Base-by-base conservation (phyloP, 2,113 vertebrate genomes). In the Myotis brandtii region DNA sequence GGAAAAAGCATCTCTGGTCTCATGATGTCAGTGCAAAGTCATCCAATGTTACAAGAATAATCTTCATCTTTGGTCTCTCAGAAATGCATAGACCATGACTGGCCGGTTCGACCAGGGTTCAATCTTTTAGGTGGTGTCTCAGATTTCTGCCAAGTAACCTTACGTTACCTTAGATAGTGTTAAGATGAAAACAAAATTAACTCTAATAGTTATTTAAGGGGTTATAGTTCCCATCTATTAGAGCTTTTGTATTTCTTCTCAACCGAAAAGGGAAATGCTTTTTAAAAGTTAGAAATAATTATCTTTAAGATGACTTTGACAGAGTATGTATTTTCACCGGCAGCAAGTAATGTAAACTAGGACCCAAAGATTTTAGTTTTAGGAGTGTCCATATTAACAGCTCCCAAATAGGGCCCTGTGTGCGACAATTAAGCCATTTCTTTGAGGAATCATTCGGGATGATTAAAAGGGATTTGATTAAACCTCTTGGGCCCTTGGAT, bases 1-100 rank as follows among this genome's bases (percentile, higher is more conserved):
- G 96, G 97, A 96, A 97, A 96, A 97, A 96, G 50, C 67, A 86
- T 85, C 79, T 93, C 69, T 37, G 43, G 43, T 67, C 69, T 88
- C 86, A 56, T 54, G 77, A 92, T 86, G 91, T 85, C 94, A 91
- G 48, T n/a, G 34, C 86, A 59, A 96, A 96, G 85, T 62, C 79
- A 79, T 70, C 91, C 69, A 32, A 0, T 83, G 50, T 64, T 64
- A 84, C n/a, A 76, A 34, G 77, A 50, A 89, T 50, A 75, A 52
- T 62, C 69, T 95, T 93, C 75, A 64, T 48, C 70, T 73, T 59
- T 9, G 11, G 12, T 43, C n/a, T 69, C 40, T 52, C 46, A 59
- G 85, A 96, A 90, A 80, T 43, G 34, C 46, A 12, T 0, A 21
- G 52, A 59, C 4, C 27, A 1, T 0, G 14, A 92, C 66, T 84